These are phyloP conservation scores for Pandemis cinnamomeana DNA, from an alignment of 2,888 invertebrate species.

Conservation along the genomic window DNA sequence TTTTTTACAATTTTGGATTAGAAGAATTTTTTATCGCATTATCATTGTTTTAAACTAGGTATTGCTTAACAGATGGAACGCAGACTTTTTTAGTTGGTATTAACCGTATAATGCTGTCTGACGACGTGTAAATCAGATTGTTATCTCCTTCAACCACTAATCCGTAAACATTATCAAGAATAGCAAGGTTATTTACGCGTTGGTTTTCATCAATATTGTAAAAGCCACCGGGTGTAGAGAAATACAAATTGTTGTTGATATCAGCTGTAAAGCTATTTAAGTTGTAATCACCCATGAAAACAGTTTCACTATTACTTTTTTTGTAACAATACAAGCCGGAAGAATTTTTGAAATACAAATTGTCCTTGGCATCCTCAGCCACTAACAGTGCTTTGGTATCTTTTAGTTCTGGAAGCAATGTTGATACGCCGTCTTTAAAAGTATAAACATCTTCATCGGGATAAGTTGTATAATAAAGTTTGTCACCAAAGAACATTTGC, in stretches of 20 bases:
- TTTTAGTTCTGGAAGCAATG: constrained; percentile 49
- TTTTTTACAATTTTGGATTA: no score
- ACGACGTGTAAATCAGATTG: constrained; percentile 50
- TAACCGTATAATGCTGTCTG: constrained; percentile 52
- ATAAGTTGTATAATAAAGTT: constrained; percentile 66
- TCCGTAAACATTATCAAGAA: constrained; percentile 30
- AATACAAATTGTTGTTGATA: constrained; percentile 52
- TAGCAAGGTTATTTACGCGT: constrained; percentile 12
- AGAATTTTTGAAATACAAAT: constrained; percentile 55
- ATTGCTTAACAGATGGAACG: background rate
- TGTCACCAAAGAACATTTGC: constrained; percentile 70
- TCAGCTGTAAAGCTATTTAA: constrained; percentile 46
- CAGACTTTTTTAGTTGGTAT: constrained; percentile 41
- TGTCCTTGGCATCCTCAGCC: constrained; percentile 51
- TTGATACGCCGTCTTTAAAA: constrained; percentile 47
- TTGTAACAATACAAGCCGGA: constrained; percentile 54
- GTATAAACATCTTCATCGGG: constrained; percentile 54
- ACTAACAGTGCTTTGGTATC: constrained; percentile 50
- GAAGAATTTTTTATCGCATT: background rate
- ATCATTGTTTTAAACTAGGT: background rate
- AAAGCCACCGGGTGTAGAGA: constrained; percentile 53
- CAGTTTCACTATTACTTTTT: constrained; percentile 37
- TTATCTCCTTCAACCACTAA: constrained; percentile 33
- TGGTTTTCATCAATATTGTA: constrained; percentile 23
- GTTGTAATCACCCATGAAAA: constrained; percentile 44